Evolutionary conservation across 2,797 vertebrate species (phyloP).

Genomic region (Lacerta bilineata): DNA sequence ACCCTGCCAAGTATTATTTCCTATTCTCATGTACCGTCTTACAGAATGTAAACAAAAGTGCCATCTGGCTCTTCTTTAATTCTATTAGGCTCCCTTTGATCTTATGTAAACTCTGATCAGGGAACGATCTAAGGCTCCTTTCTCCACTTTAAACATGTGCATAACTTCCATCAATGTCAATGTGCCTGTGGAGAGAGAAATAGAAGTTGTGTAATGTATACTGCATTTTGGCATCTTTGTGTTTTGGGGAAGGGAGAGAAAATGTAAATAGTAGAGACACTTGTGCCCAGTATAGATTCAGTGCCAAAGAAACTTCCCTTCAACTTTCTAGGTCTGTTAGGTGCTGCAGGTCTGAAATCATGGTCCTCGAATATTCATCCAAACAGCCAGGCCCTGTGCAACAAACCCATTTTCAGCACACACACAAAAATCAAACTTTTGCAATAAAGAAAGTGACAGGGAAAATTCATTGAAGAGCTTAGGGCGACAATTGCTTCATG

Average conservation of each 20-base stretch:
- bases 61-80: conserved; percentile 77
- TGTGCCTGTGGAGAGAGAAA: conserved; percentile 73
- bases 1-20: conserved; percentile 69
- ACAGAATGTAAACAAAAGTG: conserved; percentile 70
- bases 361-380: conserved; percentile 12
- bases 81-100: conserved; percentile 76
- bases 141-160: conserved; percentile 76
- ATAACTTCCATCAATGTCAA: conserved; percentile 75
- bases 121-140: conserved; percentile 73
- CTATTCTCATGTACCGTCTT: conserved; percentile 59
- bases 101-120: conserved; percentile 75
- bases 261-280: conserved; percentile 53
- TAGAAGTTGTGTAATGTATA: conserved; percentile 61
- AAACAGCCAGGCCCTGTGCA: background rate
- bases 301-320: conserved; percentile 57
- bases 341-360: background rate
- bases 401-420: too few relatives aligned
- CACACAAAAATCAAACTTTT: too few relatives aligned
- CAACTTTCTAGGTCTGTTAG: conserved; percentile 50
- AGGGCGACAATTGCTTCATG: too few relatives aligned
- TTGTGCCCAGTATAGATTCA: conserved; percentile 21
- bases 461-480: too few relatives aligned
- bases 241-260: conserved; percentile 39
- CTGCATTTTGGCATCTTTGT: conserved; percentile 65
- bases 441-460: too few relatives aligned